These are phyloP conservation scores for Brachionichthys hirsutus DNA, from an alignment of 2,113 vertebrate species.

Conservation along the genomic window DNA sequence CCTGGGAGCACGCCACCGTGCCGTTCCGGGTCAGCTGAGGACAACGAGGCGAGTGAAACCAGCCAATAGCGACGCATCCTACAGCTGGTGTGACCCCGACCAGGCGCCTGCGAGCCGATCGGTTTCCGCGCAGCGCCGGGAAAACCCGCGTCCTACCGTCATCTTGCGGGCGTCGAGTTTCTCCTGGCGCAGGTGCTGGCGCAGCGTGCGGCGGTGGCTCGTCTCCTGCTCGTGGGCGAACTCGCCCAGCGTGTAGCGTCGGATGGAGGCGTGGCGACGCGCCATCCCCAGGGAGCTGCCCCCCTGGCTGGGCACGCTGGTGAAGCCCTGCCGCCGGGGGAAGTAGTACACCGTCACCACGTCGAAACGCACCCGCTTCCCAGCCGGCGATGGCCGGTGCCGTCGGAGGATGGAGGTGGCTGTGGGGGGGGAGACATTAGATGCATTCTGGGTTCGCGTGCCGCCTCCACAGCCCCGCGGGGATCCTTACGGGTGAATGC, in stretches of 20 bases:
- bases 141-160: constrained; percentile 82
- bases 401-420: constrained; percentile 94
- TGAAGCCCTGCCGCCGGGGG: constrained; percentile 95
- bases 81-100: too few species aligned
- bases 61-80: too few species aligned
- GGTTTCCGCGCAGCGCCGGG: too few species aligned
- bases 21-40: constrained; percentile 92
- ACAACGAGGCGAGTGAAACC: not conserved
- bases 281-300: constrained; percentile 98
- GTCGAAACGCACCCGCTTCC: constrained; percentile 92
- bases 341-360: constrained; percentile 98
- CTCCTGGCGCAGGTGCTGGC: constrained; percentile 92
- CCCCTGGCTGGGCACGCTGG: constrained; percentile 96
- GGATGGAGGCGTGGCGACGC: constrained; percentile 87
- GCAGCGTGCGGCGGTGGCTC: constrained; percentile 87
- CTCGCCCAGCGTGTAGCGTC: constrained; percentile 92
- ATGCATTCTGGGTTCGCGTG: not conserved
- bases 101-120: too few species aligned
- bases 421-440: constrained; percentile 49
- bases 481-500: constrained; percentile 86
- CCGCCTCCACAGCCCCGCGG: not conserved
- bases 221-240: constrained; percentile 95
- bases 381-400: constrained; percentile 81
- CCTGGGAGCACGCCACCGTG: constrained; percentile 90
- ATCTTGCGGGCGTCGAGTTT: constrained; percentile 94